These are phyloP conservation scores for Ophioninae sp. DNA, from an alignment of 2,888 invertebrate genomes.

Conservation along the genomic window DNA sequence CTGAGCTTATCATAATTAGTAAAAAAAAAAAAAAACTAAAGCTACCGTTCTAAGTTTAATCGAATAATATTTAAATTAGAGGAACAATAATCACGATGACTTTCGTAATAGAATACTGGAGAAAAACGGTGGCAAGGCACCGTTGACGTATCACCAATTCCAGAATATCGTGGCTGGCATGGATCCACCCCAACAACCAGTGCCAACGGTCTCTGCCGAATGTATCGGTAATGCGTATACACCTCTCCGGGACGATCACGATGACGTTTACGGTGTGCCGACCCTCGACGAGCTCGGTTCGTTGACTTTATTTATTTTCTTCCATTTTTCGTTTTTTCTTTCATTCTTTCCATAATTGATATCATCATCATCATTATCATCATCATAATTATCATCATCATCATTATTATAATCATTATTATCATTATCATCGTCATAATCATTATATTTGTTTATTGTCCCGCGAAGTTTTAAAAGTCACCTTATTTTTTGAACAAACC, in stretches of 20 bases:
- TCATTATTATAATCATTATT: too few species aligned
- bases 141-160: constrained; percentile 93
- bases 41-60: too few species aligned
- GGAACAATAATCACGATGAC: neutral
- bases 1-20: too few species aligned
- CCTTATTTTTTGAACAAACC: too few species aligned
- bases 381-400: neutral
- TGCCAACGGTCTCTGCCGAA: constrained; percentile 82
- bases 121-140: constrained; percentile 90
- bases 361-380: neutral
- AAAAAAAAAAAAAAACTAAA: too few species aligned
- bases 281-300: constrained; percentile 91
- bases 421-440: too few species aligned
- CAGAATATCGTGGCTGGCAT: constrained; percentile 90
- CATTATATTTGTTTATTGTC: too few species aligned
- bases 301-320: neutral
- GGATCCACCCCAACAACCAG: constrained; percentile 88
- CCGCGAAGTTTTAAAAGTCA: too few species aligned
- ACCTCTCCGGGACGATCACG: constrained; percentile 89
- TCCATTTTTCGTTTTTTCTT: neutral
- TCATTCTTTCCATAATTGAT: neutral
- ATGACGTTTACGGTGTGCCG: constrained; percentile 92
- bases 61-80: neutral
- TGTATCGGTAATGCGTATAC: constrained; percentile 85
- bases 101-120: constrained; percentile 87